Conservation (phyloP, 2,113 vertebrate genomes). For the Hyla sarda region DNA sequence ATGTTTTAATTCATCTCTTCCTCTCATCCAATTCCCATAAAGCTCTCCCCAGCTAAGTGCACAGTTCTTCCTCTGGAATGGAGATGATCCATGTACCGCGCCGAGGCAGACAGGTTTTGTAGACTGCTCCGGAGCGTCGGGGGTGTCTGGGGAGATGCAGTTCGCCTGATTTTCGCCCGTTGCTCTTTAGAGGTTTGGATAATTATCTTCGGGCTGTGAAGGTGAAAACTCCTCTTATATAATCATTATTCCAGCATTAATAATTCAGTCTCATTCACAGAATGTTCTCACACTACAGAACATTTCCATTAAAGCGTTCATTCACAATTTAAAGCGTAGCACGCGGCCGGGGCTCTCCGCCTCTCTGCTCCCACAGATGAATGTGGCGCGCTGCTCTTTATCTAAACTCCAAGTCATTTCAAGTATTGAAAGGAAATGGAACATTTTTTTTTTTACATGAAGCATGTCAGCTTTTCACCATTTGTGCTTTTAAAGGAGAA, state of each 20-base stretch:
- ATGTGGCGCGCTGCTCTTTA: neutral
- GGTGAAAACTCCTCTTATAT: conserved; percentile 47
- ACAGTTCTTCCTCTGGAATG: conserved; percentile 10
- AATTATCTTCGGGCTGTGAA: conserved; percentile 40
- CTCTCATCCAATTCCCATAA: neutral
- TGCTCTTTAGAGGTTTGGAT: conserved; percentile 24
- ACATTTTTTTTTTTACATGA: no score
- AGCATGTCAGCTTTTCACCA: neutral
- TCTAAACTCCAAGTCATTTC: neutral
- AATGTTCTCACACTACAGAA: conserved; percentile 18
- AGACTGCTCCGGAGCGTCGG: neutral
- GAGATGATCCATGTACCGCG: conserved; percentile 24
- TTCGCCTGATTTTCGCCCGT: conserved; percentile 23
- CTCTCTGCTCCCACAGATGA: neutral
- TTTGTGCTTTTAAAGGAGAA: no score
- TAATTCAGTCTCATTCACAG: conserved; percentile 50
- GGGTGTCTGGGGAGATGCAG: conserved; percentile 16
- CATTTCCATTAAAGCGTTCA: conserved; percentile 47
- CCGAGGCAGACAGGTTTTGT: conserved; percentile 19
- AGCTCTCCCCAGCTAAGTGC: neutral
- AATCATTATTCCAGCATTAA: conserved; percentile 55
- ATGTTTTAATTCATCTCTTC: conserved; percentile 28
- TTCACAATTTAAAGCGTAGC: conserved; percentile 50
- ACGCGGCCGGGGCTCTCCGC: neutral
- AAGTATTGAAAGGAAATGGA: neutral